Conservation (phyloP, 2,113 vertebrate species). For the Crypturellus undulatus region DNA sequence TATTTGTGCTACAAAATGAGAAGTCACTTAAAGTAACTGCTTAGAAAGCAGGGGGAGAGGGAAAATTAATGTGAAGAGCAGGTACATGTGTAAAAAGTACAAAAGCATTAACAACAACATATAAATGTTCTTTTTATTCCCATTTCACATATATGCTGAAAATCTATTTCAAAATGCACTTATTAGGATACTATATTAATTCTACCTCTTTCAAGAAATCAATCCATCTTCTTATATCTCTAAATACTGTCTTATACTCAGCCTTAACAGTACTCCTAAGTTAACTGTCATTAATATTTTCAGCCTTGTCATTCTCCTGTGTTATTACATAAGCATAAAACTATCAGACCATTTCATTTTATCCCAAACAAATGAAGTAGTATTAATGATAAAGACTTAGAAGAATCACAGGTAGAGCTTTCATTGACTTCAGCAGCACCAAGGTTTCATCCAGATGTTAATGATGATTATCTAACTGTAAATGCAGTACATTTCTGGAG, state of each 20-base stretch:
- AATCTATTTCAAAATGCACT: conserved; percentile 4
- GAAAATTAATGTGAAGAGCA: background rate
- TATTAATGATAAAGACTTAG: background rate
- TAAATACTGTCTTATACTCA: background rate
- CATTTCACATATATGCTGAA: background rate
- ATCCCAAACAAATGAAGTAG: background rate
- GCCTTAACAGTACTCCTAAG: background rate
- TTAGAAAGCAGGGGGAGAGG: background rate
- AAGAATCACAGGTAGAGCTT: background rate
- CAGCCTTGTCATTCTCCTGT: background rate
- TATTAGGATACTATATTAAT: background rate
- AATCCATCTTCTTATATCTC: background rate
- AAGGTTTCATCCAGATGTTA: background rate
- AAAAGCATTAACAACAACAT: background rate
- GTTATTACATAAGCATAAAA: background rate
- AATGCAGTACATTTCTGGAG: background rate
- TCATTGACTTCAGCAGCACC: background rate
- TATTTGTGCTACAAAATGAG: background rate
- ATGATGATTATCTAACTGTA: too few species aligned
- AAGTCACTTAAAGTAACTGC: background rate
- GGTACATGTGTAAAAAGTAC: background rate
- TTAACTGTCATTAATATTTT: conserved; percentile 9
- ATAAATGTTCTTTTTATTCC: background rate
- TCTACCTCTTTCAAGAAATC: background rate
- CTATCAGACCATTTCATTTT: background rate